Conservation (phyloP, 2,113 vertebrate species). For the Poeciliopsis retropinna region DNA sequence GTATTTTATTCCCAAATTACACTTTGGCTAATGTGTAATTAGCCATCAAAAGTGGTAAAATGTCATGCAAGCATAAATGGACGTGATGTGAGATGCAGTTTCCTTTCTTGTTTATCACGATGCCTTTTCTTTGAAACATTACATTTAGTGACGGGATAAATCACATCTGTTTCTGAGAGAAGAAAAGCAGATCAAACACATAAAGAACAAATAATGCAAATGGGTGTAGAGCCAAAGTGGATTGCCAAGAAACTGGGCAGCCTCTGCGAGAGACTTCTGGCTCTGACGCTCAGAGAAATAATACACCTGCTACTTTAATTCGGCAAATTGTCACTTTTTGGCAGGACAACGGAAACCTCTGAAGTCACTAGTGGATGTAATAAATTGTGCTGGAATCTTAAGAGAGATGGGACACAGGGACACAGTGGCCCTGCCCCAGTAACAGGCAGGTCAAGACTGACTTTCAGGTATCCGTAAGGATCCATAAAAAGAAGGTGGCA, state of each 20-base stretch:
- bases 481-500: too few relatives aligned
- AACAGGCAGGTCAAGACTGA: background rate
- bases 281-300: background rate
- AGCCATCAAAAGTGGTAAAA: too few relatives aligned
- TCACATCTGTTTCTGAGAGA: too few relatives aligned
- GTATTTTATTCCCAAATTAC: too few relatives aligned
- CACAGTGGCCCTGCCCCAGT: too few relatives aligned
- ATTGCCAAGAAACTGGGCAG: background rate
- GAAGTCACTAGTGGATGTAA: background rate
- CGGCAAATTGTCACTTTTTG: background rate
- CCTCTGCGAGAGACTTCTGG: background rate
- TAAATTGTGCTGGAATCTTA: background rate
- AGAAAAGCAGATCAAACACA: background rate
- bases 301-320: background rate
- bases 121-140: too few relatives aligned
- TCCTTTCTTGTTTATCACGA: too few relatives aligned
- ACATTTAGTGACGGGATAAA: too few relatives aligned
- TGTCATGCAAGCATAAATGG: too few relatives aligned
- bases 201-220: background rate
- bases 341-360: background rate
- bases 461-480: too few relatives aligned
- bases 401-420: background rate
- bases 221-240: background rate
- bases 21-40: too few relatives aligned
- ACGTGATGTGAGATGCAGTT: too few relatives aligned